Evolutionary conservation across 2,797 vertebrate genomes (phyloP).

Genomic region (Tangara arthus): DNA sequence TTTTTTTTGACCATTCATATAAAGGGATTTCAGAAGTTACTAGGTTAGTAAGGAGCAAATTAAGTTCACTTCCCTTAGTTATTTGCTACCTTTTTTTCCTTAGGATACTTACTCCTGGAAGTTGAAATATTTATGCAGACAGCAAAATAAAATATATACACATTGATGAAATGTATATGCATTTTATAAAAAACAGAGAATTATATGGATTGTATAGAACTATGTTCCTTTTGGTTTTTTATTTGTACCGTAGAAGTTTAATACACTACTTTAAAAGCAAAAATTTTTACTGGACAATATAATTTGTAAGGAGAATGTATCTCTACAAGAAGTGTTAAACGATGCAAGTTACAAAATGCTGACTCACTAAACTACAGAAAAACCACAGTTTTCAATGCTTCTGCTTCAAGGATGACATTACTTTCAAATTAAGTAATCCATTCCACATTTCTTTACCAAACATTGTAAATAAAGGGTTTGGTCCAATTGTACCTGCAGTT

Average conservation of each 20-base stretch:
- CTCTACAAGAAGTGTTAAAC: background rate
- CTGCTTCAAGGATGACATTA: background rate
- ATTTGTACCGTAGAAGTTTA: background rate
- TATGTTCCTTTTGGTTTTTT: background rate
- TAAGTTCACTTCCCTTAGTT: background rate
- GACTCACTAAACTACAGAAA: background rate
- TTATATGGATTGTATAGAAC: background rate
- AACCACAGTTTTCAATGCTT: background rate
- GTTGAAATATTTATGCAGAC: background rate
- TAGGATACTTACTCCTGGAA: background rate
- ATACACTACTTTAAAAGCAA: background rate
- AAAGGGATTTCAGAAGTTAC: background rate
- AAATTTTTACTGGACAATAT: background rate
- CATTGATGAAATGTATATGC: background rate
- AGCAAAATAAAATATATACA: background rate
- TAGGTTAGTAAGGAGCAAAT: background rate
- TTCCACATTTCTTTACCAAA: background rate
- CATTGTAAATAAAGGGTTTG: background rate
- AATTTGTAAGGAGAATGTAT: background rate
- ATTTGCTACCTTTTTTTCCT: background rate
- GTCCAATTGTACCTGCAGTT: background rate
- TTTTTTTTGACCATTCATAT: background rate
- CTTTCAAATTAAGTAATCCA: background rate
- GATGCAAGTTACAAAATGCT: background rate
- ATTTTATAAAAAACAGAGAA: background rate